These are phyloP conservation scores for Eulithis prunata DNA, from an alignment of 2,888 invertebrate genomes.

Conservation along the genomic window DNA sequence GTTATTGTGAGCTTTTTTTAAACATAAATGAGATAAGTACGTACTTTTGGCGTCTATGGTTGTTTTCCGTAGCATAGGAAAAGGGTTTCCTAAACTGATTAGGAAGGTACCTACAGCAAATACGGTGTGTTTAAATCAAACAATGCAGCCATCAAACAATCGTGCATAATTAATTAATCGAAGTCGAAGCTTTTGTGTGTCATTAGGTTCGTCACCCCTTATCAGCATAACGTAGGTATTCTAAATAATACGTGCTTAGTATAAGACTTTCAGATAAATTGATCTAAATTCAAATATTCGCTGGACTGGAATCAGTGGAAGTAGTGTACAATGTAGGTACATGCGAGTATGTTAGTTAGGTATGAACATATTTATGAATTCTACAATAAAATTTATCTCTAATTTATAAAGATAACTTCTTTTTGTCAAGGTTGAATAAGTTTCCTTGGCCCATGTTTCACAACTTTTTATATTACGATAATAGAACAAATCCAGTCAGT, in stretches of 20 bases:
- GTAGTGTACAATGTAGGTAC: too few relatives aligned
- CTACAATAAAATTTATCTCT: conserved; percentile 26
- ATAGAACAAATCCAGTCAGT: conserved; percentile 47
- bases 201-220: conserved; percentile 5
- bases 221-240: neutral
- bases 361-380: conserved; percentile 4
- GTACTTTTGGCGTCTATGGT: too few relatives aligned
- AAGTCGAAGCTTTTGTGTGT: neutral
- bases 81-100: too few relatives aligned
- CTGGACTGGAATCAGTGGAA: too few relatives aligned
- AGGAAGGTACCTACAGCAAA: too few relatives aligned
- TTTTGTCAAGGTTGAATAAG: conserved; percentile 63
- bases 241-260: neutral
- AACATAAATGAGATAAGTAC: too few relatives aligned
- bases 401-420: conserved; percentile 59
- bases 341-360: too few relatives aligned
- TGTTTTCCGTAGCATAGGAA: too few relatives aligned
- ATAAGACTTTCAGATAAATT: neutral
- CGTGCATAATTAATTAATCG: neutral
- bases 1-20: too few relatives aligned
- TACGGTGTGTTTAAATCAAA: neutral
- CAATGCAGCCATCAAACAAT: neutral
- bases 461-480: conserved; percentile 60
- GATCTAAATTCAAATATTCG: neutral
- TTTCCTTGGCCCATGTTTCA: conserved; percentile 71